phyloP scores from a whole-genome alignment of 2,888 invertebrate species.

The Nomada hirtipes region DNA sequence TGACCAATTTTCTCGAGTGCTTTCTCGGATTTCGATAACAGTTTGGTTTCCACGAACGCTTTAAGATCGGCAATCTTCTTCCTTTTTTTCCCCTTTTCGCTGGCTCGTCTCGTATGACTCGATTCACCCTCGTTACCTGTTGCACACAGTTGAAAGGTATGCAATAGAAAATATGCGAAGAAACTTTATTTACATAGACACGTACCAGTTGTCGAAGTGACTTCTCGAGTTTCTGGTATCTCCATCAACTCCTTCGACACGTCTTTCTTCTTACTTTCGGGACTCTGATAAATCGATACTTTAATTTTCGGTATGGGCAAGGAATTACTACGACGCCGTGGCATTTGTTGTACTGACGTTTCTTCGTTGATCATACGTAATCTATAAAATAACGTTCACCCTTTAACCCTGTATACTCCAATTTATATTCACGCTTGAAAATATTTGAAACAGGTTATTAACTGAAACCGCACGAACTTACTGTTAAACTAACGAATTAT shows the following conservation, averaged over 20 bases:
- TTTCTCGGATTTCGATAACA: slow-evolving; percentile 96
- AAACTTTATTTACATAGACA: slow-evolving; percentile 36
- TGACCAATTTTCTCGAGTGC: slow-evolving; percentile 95
- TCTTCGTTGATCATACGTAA: slow-evolving; percentile 95
- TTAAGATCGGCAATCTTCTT: slow-evolving; percentile 97
- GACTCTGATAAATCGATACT: slow-evolving; percentile 93
- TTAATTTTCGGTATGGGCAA: slow-evolving; percentile 97
- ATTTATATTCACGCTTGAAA: neutral
- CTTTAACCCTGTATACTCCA: too few species aligned
- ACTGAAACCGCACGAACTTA: too few species aligned
- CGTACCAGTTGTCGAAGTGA: slow-evolving; percentile 87
- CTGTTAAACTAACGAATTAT: neutral
- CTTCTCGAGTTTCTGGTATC: slow-evolving; percentile 90
- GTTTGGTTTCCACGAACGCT: slow-evolving; percentile 96
- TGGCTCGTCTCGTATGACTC: slow-evolving; percentile 88
- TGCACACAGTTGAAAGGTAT: neutral
- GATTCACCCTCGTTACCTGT: slow-evolving; percentile 81
- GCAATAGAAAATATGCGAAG: neutral
- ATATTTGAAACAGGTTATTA: neutral
- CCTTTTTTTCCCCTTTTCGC: slow-evolving; percentile 93
- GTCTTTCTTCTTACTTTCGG: slow-evolving; percentile 88
- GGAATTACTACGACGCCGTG: slow-evolving; percentile 95
- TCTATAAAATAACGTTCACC: slow-evolving; percentile 83
- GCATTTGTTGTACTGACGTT: slow-evolving; percentile 90
- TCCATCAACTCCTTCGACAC: slow-evolving; percentile 91